These are phyloP conservation scores for Noctua fimbriata DNA, from an alignment of 2,888 invertebrate genomes.

Conservation along the genomic window DNA sequence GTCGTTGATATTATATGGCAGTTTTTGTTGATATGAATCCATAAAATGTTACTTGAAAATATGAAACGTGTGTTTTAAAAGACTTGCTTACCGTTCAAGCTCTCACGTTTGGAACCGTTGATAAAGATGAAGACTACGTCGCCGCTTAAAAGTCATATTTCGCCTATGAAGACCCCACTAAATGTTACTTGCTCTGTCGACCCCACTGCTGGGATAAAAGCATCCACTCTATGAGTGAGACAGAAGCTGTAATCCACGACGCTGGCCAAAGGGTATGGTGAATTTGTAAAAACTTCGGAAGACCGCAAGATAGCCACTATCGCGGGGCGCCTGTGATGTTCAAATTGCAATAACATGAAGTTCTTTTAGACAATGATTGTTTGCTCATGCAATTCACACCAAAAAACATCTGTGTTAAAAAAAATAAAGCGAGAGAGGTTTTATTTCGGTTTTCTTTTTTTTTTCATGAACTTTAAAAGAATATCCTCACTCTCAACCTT, in stretches of 20 bases:
- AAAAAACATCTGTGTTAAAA: not conserved
- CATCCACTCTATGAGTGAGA: not conserved
- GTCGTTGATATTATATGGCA: not conserved
- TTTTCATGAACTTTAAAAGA: not conserved
- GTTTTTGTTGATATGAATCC: not conserved
- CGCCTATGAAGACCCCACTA: not conserved
- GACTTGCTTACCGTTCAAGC: too few species aligned
- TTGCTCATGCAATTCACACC: slow-evolving; percentile 22
- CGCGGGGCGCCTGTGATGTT: slow-evolving; percentile 1
- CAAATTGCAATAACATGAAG: not conserved
- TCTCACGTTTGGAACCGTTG: too few species aligned
- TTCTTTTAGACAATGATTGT: not conserved
- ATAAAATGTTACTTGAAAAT: too few species aligned
- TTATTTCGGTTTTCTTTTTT: not conserved
- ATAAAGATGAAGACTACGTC: too few species aligned
- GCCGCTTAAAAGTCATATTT: too few species aligned
- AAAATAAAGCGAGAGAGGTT: not conserved
- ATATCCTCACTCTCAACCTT: not conserved
- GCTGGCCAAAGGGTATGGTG: not conserved
- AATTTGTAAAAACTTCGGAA: not conserved
- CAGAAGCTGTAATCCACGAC: not conserved
- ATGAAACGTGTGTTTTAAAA: too few species aligned
- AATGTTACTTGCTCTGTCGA: too few species aligned
- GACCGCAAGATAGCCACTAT: not conserved
- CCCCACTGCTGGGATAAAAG: not conserved